These are phyloP conservation scores for Mythimna lalbum DNA, from an alignment of 2,888 invertebrate species.

Conservation along the genomic window DNA sequence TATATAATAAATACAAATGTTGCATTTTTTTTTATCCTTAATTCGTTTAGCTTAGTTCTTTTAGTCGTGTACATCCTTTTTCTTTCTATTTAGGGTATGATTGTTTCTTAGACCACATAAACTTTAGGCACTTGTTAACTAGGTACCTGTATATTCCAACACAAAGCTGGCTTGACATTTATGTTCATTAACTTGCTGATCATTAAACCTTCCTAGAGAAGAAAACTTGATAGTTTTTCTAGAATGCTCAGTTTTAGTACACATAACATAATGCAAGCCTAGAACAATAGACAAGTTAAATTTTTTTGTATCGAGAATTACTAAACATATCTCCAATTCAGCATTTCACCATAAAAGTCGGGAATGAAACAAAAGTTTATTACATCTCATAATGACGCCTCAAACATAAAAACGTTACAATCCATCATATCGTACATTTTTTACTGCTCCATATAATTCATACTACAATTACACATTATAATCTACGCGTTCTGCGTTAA, in stretches of 20 bases:
- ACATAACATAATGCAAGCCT: not conserved
- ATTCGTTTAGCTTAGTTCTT: no score
- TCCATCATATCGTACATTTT: slow-evolving; percentile 38
- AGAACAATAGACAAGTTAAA: not conserved
- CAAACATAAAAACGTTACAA: slow-evolving; percentile 39
- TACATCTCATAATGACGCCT: slow-evolving; percentile 22
- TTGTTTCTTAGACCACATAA: not conserved
- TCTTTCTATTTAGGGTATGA: no score
- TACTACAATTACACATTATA: slow-evolving; percentile 50
- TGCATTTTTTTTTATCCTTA: no score
- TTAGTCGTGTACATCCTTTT: no score
- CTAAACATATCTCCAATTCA: not conserved
- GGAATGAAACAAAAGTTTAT: slow-evolving; percentile 24
- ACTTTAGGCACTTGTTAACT: not conserved
- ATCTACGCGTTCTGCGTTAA: slow-evolving; percentile 51
- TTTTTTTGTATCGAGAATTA: not conserved
- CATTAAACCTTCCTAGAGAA: not conserved
- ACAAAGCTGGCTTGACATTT: not conserved
- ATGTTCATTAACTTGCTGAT: not conserved
- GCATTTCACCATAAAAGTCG: slow-evolving; percentile 14
- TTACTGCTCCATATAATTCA: slow-evolving; percentile 44
- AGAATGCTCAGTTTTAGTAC: not conserved
- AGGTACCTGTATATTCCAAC: no score
- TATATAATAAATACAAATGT: no score
- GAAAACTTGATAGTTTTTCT: not conserved